Conservation (phyloP, 2,888 invertebrate genomes). For the Allygus modestus region DNA sequence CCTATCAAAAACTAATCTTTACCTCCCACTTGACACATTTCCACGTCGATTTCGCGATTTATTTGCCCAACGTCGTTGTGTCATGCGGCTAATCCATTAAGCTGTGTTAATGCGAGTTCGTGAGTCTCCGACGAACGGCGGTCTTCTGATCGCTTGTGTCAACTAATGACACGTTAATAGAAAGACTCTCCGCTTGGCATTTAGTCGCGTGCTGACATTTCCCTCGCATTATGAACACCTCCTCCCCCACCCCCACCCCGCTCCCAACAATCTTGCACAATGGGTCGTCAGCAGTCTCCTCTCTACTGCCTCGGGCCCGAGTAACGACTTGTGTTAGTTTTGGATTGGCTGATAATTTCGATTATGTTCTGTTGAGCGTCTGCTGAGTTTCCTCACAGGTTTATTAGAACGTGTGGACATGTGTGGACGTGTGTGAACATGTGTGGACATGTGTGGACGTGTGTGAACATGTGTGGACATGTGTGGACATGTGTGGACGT, state of each 20-base stretch:
- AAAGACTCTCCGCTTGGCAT: constrained; percentile 46
- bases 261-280: constrained; percentile 4
- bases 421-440: too few relatives aligned
- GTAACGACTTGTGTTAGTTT: too few relatives aligned
- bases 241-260: background rate
- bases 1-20: background rate
- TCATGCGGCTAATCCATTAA: background rate
- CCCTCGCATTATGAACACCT: constrained; percentile 36
- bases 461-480: too few relatives aligned
- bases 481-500: too few relatives aligned
- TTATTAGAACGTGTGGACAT: too few relatives aligned
- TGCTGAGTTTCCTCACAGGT: too few relatives aligned
- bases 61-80: background rate
- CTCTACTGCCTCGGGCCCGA: background rate
- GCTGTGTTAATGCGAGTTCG: background rate
- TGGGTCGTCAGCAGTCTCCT: constrained; percentile 1
- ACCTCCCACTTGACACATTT: constrained; percentile 1
- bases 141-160: constrained; percentile 11
- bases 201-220: constrained; percentile 59
- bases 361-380: too few relatives aligned
- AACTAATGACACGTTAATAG: constrained; percentile 47
- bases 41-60: background rate
- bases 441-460: too few relatives aligned
- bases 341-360: too few relatives aligned
- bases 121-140: background rate